Evolutionary conservation across 2,797 vertebrate genomes (phyloP), one percentile per base, ranked within the genome.

Genomic region (Ctenopoma multispine): DNA sequence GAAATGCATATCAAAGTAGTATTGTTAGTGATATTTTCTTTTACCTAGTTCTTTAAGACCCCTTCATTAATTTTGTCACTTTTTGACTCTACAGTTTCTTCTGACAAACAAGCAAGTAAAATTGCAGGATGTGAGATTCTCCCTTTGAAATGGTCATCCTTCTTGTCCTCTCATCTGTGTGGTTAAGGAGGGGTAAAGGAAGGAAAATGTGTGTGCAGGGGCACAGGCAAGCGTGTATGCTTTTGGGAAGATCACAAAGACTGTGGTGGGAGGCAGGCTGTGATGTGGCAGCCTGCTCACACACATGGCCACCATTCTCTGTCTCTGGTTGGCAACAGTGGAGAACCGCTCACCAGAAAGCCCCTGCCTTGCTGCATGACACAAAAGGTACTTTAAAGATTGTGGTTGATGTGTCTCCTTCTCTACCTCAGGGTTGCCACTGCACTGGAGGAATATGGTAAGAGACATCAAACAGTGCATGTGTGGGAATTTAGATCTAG

Each of bases 101-200:
- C 44, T 36, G 43, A 70, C 36, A 71, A 66, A 71, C 71, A 71
- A 79, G 63, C 31, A 72, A 79, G 87, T 84, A 53, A 76, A 83
- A 83, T 81, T 83, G 63, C 86, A 91, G 89, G 88, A 91, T 89
- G 87, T 90, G 88, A 88, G 83, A 83, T 66, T 67, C 70, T 78
- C 75, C 64, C 68, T 43, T 20, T 84, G 74, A 85, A 78, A 79
- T 76, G 84, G 69, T 80, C 64, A 70, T 80, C 67, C 69, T 74
- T 73, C 74, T 71, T 56, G 46, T 75, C 78, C 67, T 86, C 79
- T 84, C 79, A 81, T 90, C 78, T 80, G 12, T 83, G 86, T 49
- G 86, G 86, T 87, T 57, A 47, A 55, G 12, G 18, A 68, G 43
- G 61, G 2, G 34, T 8, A 31, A 63, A 73, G 68, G 84, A 86